Conservation (phyloP, 2,113 vertebrate genomes). For the Crotalus helleri region DNA sequence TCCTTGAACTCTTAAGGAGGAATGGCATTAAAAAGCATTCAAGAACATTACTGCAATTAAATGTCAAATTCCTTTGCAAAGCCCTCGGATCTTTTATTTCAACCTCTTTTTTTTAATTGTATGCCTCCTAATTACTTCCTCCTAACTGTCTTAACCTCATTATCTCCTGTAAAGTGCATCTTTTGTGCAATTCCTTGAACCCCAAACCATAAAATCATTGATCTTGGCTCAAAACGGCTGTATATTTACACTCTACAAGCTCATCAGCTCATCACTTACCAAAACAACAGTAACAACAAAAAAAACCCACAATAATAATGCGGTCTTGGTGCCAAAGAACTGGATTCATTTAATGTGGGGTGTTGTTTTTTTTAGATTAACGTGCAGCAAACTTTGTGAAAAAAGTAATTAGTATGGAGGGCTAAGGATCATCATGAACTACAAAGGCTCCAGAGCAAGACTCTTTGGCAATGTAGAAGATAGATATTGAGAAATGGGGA, state of each 20-base stretch:
- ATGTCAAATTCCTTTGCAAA: neutral
- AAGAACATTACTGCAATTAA: neutral
- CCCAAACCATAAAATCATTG: slow-evolving; percentile 4
- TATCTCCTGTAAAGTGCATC: slow-evolving; percentile 31
- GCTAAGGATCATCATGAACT: neutral
- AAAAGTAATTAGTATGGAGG: neutral
- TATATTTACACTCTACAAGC: neutral
- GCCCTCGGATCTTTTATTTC: neutral
- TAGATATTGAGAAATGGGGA: neutral
- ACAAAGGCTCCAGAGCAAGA: neutral
- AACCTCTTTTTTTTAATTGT: neutral
- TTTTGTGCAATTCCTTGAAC: slow-evolving; percentile 2
- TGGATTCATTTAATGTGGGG: slow-evolving; percentile 3
- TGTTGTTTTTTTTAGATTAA: neutral
- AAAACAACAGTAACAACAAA: neutral
- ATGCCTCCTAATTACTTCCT: slow-evolving; percentile 18
- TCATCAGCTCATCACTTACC: neutral
- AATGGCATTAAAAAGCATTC: neutral
- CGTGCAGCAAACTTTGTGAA: neutral
- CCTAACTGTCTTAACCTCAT: slow-evolving; percentile 36
- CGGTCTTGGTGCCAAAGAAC: neutral
- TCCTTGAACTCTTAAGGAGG: neutral
- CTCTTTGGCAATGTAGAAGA: neutral
- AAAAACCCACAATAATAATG: neutral
- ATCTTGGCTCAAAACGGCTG: slow-evolving; percentile 29